Percentiles rank a stretch among this genome's conserved stretches.
phyloP scores from a whole-genome alignment of 2,797 vertebrate genomes.

The Epinephelus awoara region DNA sequence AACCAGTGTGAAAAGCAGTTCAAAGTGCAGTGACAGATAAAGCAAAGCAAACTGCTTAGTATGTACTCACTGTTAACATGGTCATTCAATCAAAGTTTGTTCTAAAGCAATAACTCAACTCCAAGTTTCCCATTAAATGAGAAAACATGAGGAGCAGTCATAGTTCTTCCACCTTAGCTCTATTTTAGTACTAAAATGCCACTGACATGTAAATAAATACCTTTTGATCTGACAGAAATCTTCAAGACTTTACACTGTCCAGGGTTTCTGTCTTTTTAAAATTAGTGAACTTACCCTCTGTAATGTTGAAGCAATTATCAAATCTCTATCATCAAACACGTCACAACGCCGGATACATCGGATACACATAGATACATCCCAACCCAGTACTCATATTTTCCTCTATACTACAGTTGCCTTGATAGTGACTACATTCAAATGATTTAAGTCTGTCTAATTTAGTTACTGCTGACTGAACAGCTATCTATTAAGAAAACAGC shows the following conservation, averaged over 20 bases:
- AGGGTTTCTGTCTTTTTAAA: neutral
- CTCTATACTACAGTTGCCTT: too few species aligned
- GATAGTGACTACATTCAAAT: neutral
- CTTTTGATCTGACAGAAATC: neutral
- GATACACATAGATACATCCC: too few species aligned
- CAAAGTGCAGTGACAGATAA: neutral
- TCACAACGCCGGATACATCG: too few species aligned
- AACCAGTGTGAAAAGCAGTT: neutral
- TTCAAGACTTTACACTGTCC: neutral
- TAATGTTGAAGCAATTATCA: neutral
- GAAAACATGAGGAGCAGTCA: neutral
- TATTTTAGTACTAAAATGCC: neutral
- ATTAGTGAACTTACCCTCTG: neutral
- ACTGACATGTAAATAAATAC: neutral
- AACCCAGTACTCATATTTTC: too few species aligned
- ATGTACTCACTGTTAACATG: neutral
- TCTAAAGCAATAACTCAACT: neutral
- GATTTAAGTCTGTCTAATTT: neutral
- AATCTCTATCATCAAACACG: neutral
- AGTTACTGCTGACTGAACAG: constrained; percentile 4
- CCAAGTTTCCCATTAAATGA: neutral
- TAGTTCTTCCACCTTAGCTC: neutral
- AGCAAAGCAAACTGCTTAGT: neutral
- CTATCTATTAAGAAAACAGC: neutral
- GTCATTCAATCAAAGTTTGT: neutral